Evolutionary conservation across 2,113 vertebrate species (phyloP), one percentile per base, ranked within the genome.

Genomic region (Python bivittatus): DNA sequence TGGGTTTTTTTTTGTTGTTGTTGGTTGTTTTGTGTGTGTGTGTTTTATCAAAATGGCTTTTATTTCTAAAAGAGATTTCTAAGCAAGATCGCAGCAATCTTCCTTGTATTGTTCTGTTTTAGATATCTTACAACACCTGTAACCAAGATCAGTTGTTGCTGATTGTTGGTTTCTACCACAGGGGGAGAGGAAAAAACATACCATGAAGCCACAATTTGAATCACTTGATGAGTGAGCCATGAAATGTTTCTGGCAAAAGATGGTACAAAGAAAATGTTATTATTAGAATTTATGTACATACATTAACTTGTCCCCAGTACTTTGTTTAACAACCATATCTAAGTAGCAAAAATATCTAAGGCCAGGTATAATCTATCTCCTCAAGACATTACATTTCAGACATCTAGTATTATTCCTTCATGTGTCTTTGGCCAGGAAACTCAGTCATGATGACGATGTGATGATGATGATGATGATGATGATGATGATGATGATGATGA

Each of bases 101-200:
- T 84, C 0, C 58, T 84, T 20, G 1, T 22, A 1, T 57, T 92
- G 52, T 89, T 90, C 92, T 92, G 44, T 84, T 84, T 27, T 88
- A 92, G 89, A 94, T 87, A 87, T 72, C 6, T 72, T 29, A 15
- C n/a, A 84, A 95, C 89, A 91, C 93, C 93, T 95, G 79, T 92
- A 86, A 93, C 89, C 95, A 93, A 93, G n/a, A 91, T 72, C 91
- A 96, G 90, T 91, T 96, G 58, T 94, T 95, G 92, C 61, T 91
- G 94, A 84, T 33, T 83, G 90, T 90, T 89, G 33, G 38, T 94
- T 95, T 96, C 48, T 83, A 91, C 91, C 72, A 89, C 42, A 84
- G 72, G 88, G 93, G 53, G 89, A 94, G 57, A 86, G 83, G 93
- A 27, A 88, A 94, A 84, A 86, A 44, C 92, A 88, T 86, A 96